Percentiles rank a stretch among this genome's conserved stretches.
phyloP scores from a whole-genome alignment of 2,888 invertebrate genomes.

The Sycophila texana region DNA sequence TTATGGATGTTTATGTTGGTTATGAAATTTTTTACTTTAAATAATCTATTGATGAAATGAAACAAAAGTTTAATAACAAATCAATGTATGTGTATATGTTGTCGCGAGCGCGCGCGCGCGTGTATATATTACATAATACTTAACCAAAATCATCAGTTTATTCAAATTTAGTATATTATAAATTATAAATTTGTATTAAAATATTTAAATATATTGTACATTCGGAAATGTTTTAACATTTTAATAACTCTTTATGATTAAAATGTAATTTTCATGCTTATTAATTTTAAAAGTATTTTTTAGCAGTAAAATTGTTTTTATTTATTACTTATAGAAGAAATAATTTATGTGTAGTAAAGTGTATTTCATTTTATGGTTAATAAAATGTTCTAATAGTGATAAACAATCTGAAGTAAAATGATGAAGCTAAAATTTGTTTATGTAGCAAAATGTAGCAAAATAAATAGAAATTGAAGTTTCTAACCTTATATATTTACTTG shows the following conservation, averaged over 20 bases:
- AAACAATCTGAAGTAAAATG: constrained; percentile 1
- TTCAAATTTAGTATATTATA: background rate
- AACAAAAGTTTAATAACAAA: constrained; percentile 46
- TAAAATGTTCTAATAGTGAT: background rate
- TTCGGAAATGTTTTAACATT: background rate
- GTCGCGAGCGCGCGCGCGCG: too few species aligned
- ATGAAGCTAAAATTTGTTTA: background rate
- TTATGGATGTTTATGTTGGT: background rate
- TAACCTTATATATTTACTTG: constrained; percentile 30
- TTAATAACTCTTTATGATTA: background rate
- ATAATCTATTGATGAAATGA: background rate
- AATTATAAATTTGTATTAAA: background rate
- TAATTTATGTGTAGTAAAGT: background rate
- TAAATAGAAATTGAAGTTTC: background rate
- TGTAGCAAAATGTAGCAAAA: background rate
- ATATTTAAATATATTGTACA: background rate
- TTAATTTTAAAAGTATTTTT: background rate
- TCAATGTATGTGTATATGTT: background rate
- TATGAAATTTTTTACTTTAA: background rate
- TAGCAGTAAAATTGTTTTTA: background rate
- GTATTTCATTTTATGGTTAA: too few species aligned
- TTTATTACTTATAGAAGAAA: background rate
- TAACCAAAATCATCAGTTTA: constrained; percentile 49
- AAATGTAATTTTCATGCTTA: background rate
- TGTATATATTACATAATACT: constrained; percentile 2